A percentile compares a stretch with the other conserved stretches of the same genome.
Conservation (phyloP, 2,113 vertebrate genomes). For the Corythoichthys haematopterus region DNA sequence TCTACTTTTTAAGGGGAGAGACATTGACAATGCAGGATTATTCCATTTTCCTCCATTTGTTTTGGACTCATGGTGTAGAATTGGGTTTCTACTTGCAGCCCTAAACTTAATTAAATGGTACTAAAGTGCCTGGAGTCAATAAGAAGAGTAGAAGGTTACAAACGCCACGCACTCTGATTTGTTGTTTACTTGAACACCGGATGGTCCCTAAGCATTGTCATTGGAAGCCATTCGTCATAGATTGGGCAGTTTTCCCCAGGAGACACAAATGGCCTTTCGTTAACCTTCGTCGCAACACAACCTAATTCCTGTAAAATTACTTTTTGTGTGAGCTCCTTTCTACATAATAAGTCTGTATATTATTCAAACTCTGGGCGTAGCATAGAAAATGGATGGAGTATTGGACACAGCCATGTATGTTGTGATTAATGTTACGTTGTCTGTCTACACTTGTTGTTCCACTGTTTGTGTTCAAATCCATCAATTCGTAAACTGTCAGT, state of each 20-base stretch:
- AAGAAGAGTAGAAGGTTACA: background rate
- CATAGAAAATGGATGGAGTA: background rate
- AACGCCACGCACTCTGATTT: background rate
- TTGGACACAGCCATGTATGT: no score
- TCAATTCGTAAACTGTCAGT: background rate
- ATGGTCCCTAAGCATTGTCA: background rate
- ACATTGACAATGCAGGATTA: background rate
- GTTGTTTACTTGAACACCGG: background rate
- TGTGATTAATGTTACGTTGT: no score
- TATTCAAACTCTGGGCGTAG: background rate
- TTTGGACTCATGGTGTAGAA: background rate
- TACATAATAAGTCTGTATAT: background rate
- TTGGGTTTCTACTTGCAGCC: background rate
- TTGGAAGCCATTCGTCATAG: slow-evolving; percentile 4
- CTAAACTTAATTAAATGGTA: background rate
- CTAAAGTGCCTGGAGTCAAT: background rate
- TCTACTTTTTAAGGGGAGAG: background rate
- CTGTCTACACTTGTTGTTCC: no score
- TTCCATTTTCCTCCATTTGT: background rate
- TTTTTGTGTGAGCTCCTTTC: background rate
- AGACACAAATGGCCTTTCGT: background rate
- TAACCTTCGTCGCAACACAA: background rate
- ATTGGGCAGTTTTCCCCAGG: background rate
- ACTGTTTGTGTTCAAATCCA: no score
- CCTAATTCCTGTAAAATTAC: background rate